Evolutionary conservation across 2,113 vertebrate species (phyloP).

Genomic region (Macaca mulatta): DNA sequence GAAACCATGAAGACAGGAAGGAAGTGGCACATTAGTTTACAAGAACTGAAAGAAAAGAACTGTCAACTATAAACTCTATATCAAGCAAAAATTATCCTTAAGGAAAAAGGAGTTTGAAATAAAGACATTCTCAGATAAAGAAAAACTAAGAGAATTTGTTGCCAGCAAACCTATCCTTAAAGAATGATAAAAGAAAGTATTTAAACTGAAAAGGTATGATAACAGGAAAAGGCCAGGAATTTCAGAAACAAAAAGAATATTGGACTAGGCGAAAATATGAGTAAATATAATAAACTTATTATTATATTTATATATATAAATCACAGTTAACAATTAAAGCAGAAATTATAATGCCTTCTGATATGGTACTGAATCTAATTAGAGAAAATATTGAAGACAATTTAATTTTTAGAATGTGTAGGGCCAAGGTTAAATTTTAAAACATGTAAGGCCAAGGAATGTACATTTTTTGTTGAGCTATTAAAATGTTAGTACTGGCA

Average conservation of each 20-base stretch:
- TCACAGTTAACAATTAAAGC: not conserved
- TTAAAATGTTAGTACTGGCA: not conserved
- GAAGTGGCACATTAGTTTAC: not conserved
- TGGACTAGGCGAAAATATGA: not conserved
- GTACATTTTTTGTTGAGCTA: not conserved
- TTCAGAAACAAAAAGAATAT: not conserved
- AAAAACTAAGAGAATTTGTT: not conserved
- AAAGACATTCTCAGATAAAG: not conserved
- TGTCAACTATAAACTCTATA: not conserved
- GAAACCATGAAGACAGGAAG: not conserved
- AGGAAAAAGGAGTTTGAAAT: not conserved
- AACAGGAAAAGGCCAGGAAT: not conserved
- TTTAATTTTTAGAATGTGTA: not conserved
- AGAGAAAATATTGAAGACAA: not conserved
- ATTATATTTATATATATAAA: not conserved
- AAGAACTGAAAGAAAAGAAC: not conserved
- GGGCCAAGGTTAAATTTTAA: not conserved
- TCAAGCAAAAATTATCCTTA: not conserved
- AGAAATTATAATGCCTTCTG: not conserved
- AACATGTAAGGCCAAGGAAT: not conserved
- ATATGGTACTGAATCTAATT: not conserved
- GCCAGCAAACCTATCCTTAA: not conserved
- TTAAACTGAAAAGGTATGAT: not conserved
- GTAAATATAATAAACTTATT: not conserved
- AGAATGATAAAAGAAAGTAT: not conserved